phyloP scores from a whole-genome alignment of 2,888 invertebrate species.

The Chymomyza procnemis region DNA sequence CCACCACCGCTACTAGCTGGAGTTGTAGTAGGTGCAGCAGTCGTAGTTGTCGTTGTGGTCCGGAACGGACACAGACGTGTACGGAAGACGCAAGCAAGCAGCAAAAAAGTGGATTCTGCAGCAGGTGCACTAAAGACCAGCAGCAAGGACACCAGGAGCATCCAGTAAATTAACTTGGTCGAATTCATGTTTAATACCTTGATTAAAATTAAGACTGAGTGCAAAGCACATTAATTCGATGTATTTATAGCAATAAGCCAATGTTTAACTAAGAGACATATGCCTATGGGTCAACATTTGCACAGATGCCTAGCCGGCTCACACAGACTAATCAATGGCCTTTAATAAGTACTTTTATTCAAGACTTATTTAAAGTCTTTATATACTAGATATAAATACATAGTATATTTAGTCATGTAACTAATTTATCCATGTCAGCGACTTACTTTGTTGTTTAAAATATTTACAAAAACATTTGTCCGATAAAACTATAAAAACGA shows the following conservation, averaged over 20 bases:
- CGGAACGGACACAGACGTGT: slow-evolving; percentile 42
- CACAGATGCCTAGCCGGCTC: slow-evolving; percentile 10
- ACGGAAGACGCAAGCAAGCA: slow-evolving; percentile 39
- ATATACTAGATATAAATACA: neutral
- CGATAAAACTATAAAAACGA: neutral
- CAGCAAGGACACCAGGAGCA: slow-evolving; percentile 34
- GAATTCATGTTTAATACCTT: slow-evolving; percentile 33
- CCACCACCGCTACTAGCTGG: no score
- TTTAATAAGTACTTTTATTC: neutral
- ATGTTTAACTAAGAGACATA: neutral
- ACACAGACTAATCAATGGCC: neutral
- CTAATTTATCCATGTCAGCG: neutral
- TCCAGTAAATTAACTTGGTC: slow-evolving; percentile 8
- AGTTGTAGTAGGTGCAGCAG: no score
- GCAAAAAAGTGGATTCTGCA: slow-evolving; percentile 38
- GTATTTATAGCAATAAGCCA: neutral
- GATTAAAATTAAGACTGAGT: neutral
- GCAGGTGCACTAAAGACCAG: slow-evolving; percentile 24
- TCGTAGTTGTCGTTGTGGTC: slow-evolving; percentile 19
- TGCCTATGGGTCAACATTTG: slow-evolving; percentile 1
- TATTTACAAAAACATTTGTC: no score
- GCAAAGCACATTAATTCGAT: neutral
- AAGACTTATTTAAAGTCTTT: neutral
- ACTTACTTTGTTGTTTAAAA: neutral
- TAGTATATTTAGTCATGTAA: neutral